Evolutionary conservation across 2,797 vertebrate genomes (phyloP), one percentile per base, ranked within the genome.

Genomic region (Phyllotis vaccarum): DNA sequence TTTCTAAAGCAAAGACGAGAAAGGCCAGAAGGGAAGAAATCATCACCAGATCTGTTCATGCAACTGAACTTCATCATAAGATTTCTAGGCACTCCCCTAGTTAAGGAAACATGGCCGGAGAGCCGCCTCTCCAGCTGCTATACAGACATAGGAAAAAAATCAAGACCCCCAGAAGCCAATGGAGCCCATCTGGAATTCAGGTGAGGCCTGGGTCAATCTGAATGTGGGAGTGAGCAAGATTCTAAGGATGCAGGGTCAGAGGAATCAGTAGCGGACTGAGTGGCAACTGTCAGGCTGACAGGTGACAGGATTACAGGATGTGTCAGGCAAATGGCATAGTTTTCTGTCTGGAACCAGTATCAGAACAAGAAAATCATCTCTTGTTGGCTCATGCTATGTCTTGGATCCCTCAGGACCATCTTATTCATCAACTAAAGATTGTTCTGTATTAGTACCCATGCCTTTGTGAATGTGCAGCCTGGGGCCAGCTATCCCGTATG

Each of bases 161-260:
- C 37, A 70, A 76, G 80, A 82, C 86, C 31, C 2, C 10, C 1
- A 3, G 22, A 74, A 56, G 49, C 22, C 16, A 17, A 8, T 34
- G 24, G 60, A 93, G 37, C 9, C n/a, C 22, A 34, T 10, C n/a
- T n/a, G 3, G 14, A 11, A 16, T 31, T 13, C 66, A n/a, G 72
- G 27, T 31, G n/a, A 83, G 54, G 29, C 1, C 2, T 6, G 0
- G 1, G 6, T 29, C 16, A 85, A 13, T n/a, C 0, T 3, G 29
- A 60, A 60, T 11, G 2, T 22, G 49, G 21, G 2, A 75, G 29
- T 54, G 56, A n/a, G 7, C 29, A 64, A 12, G 37, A 27, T 74
- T 16, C 82, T 68, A 46, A 27, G 12, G 58, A 62, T 46, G 34
- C 5, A 31, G 4, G 34, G 17, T n/a, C 31, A 76, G 17, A 58